A percentile compares a stretch with the other conserved stretches of the same genome.
phyloP scores from a whole-genome alignment of 2,113 vertebrate species.

The Guaruba guarouba region DNA sequence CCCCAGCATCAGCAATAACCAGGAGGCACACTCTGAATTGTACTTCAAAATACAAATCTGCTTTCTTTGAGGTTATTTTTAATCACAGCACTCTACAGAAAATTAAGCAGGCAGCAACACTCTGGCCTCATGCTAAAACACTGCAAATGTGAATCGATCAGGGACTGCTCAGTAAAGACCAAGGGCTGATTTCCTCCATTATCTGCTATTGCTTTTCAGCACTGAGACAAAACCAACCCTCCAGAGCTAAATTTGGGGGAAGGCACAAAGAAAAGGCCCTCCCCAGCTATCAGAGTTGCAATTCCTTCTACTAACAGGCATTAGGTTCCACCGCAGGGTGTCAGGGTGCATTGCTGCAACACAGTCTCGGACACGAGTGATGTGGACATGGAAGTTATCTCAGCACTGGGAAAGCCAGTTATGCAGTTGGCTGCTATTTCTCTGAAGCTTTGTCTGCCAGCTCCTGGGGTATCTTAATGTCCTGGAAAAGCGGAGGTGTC shows the following conservation, averaged over 20 bases:
- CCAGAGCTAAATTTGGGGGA: not conserved
- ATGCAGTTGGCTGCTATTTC: not conserved
- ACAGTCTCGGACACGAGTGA: accelerated
- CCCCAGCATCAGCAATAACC: not conserved
- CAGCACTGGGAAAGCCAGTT: not conserved
- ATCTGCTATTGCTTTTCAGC: not conserved
- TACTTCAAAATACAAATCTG: not conserved
- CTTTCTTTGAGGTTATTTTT: not conserved
- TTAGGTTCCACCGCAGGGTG: accelerated
- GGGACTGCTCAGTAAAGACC: not conserved
- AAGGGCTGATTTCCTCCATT: not conserved
- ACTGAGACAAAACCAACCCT: not conserved
- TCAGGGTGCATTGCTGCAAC: not conserved
- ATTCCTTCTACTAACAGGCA: not conserved
- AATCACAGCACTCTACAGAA: not conserved
- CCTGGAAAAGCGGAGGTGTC: not conserved
- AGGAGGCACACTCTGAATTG: not conserved
- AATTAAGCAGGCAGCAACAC: not conserved
- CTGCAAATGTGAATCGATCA: not conserved
- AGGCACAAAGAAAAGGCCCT: not conserved
- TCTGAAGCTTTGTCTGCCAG: not conserved
- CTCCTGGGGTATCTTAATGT: not conserved
- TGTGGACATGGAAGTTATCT: not conserved
- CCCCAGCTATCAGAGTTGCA: not conserved
- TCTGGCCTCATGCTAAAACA: not conserved